A percentile compares a stretch with the other conserved stretches of the same genome.
These are phyloP conservation scores for Ferrisia virgata DNA, from an alignment of 2,888 invertebrate species.

Conservation along the genomic window DNA sequence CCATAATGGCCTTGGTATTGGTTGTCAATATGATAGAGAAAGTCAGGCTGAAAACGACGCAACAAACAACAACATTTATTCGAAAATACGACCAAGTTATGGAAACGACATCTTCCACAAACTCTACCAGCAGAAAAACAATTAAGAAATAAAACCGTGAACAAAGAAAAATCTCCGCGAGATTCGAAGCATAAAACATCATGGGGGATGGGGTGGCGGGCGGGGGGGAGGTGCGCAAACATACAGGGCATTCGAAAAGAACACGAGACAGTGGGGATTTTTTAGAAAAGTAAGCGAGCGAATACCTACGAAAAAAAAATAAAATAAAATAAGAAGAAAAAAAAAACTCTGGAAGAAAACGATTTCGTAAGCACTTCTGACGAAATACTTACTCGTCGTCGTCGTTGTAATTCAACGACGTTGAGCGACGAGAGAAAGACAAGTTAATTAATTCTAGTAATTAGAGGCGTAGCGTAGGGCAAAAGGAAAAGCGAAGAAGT, in stretches of 20 bases:
- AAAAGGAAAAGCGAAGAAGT: not conserved
- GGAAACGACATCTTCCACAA: not conserved
- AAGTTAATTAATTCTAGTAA: constrained; percentile 45
- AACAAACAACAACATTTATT: not conserved
- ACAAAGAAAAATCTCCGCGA: not conserved
- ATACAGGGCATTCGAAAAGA: not conserved
- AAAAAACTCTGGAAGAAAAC: not conserved
- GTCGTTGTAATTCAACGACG: too few relatives aligned
- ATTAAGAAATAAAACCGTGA: constrained; percentile 18
- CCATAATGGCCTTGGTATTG: not conserved
- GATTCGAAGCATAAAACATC: not conserved
- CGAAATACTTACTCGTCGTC: too few relatives aligned
- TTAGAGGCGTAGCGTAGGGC: constrained; percentile 19
- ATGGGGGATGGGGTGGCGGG: not conserved
- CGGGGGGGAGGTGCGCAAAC: not conserved
- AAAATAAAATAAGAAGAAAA: too few relatives aligned
- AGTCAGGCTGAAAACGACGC: not conserved
- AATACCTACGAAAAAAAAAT: not conserved
- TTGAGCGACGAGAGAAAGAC: constrained; percentile 35
- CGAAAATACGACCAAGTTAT: not conserved
- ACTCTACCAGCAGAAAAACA: constrained; percentile 34
- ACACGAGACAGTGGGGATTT: not conserved
- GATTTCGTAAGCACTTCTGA: constrained; percentile 42
- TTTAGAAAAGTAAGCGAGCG: not conserved
- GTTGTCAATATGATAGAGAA: not conserved